Conservation (phyloP, 2,888 invertebrate genomes). For the Yponomeuta malinellus region DNA sequence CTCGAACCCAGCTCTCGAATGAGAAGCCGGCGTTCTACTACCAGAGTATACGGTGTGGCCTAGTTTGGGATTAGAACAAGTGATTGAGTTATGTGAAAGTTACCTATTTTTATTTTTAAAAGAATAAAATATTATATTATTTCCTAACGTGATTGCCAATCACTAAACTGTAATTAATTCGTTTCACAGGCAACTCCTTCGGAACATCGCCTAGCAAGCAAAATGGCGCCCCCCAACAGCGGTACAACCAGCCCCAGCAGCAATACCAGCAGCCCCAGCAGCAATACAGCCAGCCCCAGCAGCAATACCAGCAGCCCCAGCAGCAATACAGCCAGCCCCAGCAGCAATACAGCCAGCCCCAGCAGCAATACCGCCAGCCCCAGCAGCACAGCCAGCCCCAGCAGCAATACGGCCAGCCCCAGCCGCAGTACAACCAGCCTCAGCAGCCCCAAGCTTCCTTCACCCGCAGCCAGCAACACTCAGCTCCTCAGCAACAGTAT, state of each 20-base stretch:
- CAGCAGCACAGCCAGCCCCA: not conserved
- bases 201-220: not conserved
- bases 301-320: slow-evolving; percentile 6
- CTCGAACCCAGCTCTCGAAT: no score
- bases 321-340: slow-evolving; percentile 7
- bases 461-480: slow-evolving; percentile 15
- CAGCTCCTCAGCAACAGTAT: slow-evolving; percentile 23
- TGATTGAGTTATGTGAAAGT: no score
- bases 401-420: slow-evolving; percentile 9
- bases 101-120: no score
- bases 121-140: not conserved
- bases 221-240: not conserved
- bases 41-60: no score
- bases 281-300: slow-evolving; percentile 2
- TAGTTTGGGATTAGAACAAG: no score
- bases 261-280: slow-evolving; percentile 10
- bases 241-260: not conserved
- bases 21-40: no score
- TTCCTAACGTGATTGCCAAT: not conserved
- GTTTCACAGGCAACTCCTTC: not conserved
- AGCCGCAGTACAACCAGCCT: slow-evolving; percentile 1
- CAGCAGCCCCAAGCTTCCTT: slow-evolving; percentile 1
- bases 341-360: not conserved
- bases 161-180: not conserved
- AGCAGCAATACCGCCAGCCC: not conserved